phyloP scores from a whole-genome alignment of 2,797 vertebrate genomes.

The Fratercula arctica region DNA sequence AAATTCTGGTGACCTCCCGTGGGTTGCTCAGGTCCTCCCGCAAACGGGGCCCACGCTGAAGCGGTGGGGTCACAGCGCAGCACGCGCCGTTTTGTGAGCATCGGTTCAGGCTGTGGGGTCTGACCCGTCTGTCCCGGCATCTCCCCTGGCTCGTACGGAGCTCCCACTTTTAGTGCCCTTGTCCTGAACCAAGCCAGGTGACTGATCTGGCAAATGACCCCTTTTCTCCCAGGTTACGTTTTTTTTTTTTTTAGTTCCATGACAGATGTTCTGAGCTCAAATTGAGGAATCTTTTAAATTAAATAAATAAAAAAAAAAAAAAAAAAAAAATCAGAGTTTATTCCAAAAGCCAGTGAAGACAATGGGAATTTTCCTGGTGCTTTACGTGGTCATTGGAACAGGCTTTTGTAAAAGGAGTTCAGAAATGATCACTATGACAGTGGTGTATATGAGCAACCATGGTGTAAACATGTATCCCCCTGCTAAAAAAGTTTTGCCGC shows the following conservation, averaged over 20 bases:
- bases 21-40: background rate
- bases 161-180: background rate
- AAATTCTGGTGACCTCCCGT: fast-evolving
- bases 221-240: background rate
- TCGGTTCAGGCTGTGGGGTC: background rate
- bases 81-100: fast-evolving
- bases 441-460: conserved; percentile 52
- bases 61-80: background rate
- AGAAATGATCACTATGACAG: conserved; percentile 54
- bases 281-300: conserved; percentile 24
- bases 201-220: background rate
- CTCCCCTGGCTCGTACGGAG: background rate
- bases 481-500: conserved; percentile 64
- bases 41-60: fast-evolving
- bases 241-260: conserved; percentile 11
- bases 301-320: background rate
- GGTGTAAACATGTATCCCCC: conserved; percentile 46
- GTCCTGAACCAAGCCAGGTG: background rate
- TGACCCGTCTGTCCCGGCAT: background rate
- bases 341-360: background rate
- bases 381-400: background rate
- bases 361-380: background rate
- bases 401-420: conserved; percentile 43
- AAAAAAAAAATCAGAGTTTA: background rate
- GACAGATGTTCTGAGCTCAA: conserved; percentile 11